A percentile compares a stretch with the other conserved stretches of the same genome.
Conservation (phyloP, 2,797 vertebrate species). For the Gastrophryne carolinensis region DNA sequence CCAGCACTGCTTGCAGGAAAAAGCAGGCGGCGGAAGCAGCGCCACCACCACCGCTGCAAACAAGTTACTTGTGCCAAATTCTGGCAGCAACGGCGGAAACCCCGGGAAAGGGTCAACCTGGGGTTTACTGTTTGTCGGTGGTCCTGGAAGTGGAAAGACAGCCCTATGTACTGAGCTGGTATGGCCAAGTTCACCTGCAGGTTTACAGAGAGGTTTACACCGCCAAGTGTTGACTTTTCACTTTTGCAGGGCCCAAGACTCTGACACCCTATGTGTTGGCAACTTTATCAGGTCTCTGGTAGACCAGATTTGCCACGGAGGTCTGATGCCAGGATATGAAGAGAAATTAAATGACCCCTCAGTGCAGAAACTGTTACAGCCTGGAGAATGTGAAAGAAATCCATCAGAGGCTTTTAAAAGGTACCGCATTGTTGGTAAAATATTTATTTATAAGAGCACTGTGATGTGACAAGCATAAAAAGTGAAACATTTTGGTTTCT, state of each 20-base stretch:
- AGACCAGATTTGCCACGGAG: constrained; percentile 82
- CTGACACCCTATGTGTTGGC: constrained; percentile 86
- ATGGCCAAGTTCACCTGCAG: constrained; percentile 86
- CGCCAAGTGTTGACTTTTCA: constrained; percentile 88
- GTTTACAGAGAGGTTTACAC: constrained; percentile 81
- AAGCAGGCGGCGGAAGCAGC: no score
- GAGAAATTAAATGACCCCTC: constrained; percentile 88
- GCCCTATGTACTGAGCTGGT: constrained; percentile 91
- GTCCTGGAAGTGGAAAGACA: constrained; percentile 93
- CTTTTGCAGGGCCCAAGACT: constrained; percentile 94
- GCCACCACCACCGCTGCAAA: constrained; percentile 68
- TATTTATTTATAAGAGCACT: no score
- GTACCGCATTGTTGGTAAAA: constrained; percentile 66
- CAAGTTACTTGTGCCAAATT: constrained; percentile 65
- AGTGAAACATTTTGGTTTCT: no score
- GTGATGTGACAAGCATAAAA: no score
- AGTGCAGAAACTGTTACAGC: constrained; percentile 82
- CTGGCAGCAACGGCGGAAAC: constrained; percentile 68
- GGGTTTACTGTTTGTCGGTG: constrained; percentile 94
- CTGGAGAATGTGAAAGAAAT: constrained; percentile 93
- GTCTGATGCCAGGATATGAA: constrained; percentile 84
- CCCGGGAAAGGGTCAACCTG: constrained; percentile 78
- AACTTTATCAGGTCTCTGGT: constrained; percentile 85
- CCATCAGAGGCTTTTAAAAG: constrained; percentile 95
- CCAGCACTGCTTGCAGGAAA: constrained; percentile 98